Evolutionary conservation across 37 sponge, comb jelly and placozoan genomes (phyloP).

Genomic region (Tethya wilhelma): DNA sequence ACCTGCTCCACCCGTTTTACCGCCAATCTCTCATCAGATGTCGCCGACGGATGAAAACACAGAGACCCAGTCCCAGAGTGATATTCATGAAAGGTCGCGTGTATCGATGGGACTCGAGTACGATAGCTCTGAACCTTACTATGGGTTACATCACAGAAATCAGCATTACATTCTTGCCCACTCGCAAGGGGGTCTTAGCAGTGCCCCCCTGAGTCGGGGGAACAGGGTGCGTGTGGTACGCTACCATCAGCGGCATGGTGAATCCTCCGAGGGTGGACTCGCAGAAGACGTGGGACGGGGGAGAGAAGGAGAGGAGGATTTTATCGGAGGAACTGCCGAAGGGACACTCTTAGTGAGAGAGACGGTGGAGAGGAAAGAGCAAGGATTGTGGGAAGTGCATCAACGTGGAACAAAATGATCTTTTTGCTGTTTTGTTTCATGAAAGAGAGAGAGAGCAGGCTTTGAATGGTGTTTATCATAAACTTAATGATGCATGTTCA

Average conservation of each 20-base stretch:
- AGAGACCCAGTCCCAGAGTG: not conserved
- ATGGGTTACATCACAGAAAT: no score
- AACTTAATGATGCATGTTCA: not conserved
- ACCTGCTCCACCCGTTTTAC: conserved; percentile 19
- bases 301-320: conserved; percentile 11
- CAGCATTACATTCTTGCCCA: conserved; percentile 26
- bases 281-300: not conserved
- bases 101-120: no score
- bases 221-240: conserved; percentile 8
- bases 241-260: not conserved
- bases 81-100: no score
- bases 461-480: not conserved
- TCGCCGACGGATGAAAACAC: not conserved
- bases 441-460: no score
- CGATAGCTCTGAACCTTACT: no score
- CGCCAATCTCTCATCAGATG: conserved; percentile 10
- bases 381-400: conserved; percentile 17
- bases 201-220: no score
- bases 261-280: not conserved
- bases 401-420: conserved; percentile 4
- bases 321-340: conserved; percentile 29
- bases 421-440: not conserved
- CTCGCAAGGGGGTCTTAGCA: conserved; percentile 44
- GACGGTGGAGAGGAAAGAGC: conserved; percentile 7
- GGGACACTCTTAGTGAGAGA: conserved; percentile 44